Evolutionary conservation across 2,113 vertebrate species (phyloP).

Genomic region (Hyperopisus bebe): DNA sequence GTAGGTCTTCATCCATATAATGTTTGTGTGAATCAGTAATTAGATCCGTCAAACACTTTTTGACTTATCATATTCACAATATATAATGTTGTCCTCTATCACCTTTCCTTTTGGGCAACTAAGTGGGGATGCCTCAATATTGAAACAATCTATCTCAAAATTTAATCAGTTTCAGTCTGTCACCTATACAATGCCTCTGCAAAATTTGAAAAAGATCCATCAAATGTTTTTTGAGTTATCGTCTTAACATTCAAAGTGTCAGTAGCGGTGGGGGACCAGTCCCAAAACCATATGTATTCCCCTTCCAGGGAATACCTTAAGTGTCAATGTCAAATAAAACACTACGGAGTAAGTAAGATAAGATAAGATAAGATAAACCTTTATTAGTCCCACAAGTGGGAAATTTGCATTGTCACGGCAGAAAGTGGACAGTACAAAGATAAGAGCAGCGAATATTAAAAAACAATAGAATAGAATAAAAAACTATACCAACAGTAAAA

Average conservation of each 20-base stretch:
- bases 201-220: background rate
- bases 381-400: no score
- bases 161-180: background rate
- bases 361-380: no score
- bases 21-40: background rate
- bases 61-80: background rate
- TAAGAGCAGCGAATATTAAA: no score
- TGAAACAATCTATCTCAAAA: background rate
- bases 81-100: background rate
- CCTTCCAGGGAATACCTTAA: background rate
- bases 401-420: no score
- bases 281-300: background rate
- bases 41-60: background rate
- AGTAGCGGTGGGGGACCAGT: background rate
- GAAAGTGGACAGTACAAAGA: no score
- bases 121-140: background rate
- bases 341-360: constrained; percentile 22
- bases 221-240: background rate
- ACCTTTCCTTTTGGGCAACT: background rate
- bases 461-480: no score
- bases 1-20: background rate
- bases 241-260: background rate
- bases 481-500: no score
- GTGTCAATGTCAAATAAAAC: constrained; percentile 14
- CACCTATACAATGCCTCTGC: background rate